Evolutionary conservation across 2,113 vertebrate species (phyloP).

Genomic region (Pseudorasbora parva): DNA sequence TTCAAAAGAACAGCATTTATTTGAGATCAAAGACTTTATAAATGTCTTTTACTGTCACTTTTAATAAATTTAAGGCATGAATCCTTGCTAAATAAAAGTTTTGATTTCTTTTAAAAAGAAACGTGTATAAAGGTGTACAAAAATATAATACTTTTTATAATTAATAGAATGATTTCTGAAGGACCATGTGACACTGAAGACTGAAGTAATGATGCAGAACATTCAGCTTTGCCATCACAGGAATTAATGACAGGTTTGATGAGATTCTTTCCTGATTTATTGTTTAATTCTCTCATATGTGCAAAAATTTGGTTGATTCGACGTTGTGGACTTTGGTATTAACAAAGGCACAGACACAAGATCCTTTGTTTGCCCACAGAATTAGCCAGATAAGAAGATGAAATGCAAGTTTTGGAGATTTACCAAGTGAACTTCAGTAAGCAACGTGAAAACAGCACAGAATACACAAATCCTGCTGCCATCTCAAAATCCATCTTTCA

Average conservation of each 20-base stretch:
- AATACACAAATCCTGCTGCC: conserved; percentile 9
- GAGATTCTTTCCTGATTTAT: neutral
- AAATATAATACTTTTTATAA: neutral
- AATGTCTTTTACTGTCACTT: too few species aligned
- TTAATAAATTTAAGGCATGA: too few species aligned
- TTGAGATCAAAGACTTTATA: too few species aligned
- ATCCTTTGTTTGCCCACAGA: conserved; percentile 19
- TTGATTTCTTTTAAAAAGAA: too few species aligned
- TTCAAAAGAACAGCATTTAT: too few species aligned
- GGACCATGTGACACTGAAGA: neutral
- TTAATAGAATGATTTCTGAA: neutral
- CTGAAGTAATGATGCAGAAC: neutral
- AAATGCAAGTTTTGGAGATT: conserved; percentile 18
- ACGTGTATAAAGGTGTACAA: neutral
- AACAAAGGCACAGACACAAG: neutral
- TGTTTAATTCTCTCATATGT: neutral
- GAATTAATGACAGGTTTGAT: neutral
- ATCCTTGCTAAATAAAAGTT: too few species aligned
- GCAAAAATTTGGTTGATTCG: neutral
- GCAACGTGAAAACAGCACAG: neutral
- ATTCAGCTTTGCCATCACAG: neutral
- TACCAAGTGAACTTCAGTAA: neutral
- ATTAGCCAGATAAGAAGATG: neutral
- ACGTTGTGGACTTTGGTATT: neutral
- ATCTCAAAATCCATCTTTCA: conserved; percentile 14